Base-by-base conservation (phyloP, 2,113 vertebrate genomes). In the Sigmodon hispidus region DNA sequence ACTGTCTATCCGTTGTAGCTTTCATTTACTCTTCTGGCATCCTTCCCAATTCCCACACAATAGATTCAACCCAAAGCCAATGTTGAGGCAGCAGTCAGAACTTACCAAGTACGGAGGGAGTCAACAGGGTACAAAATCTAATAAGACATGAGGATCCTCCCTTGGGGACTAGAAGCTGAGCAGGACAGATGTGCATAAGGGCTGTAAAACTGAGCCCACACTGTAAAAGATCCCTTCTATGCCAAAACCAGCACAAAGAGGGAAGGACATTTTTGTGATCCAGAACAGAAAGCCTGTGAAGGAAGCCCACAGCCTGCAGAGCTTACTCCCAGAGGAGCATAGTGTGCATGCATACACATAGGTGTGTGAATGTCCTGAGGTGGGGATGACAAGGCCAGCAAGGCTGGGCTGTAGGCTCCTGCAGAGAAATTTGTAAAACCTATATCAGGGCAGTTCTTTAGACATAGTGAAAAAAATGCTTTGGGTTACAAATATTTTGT, bases 321-420 rank as follows among this genome's bases (percentile, higher is more conserved):
- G 17, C 10, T 15, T 69, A 24, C 36, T 59, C 48, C 65, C 19
- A 29, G 55, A 31, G 48, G 8, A 55, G 16, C 0, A 5, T 0
- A 7, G 15, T 0, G 1, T 19, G 70, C 45, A 48, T 19, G 6
- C 2, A 0, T 2, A 6, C 57, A 34, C 21, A 8, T 2, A 12
- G 48, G 34, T 59, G 34, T n/a, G 22, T 40, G 52, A 10, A 24
- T 57, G 52, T 57, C 79, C 55, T 15, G 21, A 80, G 52, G 40
- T n/a, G 77, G 2, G 2, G 52, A 81, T 26, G 36, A 57, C 43
- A 31, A 45, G 29, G 43, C 16, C 34, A 34, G 57, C 29, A 43
- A 43, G 9, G 7, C 5, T 26, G 24, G n/a, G 5, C n/a, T 15
- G 3, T 3, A 45, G 50, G 6, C 17, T 48, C 31, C 7, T 21